phyloP scores from a whole-genome alignment of 2,797 vertebrate genomes.

The Fistularia tabacaria region DNA sequence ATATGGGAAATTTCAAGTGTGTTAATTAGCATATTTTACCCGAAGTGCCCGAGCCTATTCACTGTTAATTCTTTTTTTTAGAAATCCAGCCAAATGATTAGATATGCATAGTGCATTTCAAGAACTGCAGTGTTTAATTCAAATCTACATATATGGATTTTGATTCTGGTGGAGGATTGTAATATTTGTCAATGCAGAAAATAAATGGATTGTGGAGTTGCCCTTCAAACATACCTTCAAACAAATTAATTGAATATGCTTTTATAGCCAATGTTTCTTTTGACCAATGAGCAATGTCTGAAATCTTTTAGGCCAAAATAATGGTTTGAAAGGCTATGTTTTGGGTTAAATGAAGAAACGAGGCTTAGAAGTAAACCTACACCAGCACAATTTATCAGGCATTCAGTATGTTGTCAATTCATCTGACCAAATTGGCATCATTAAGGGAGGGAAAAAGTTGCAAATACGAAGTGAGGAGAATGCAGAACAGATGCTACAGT shows the following conservation, averaged over 20 bases:
- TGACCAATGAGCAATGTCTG: too few relatives aligned
- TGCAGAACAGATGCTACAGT: too few relatives aligned
- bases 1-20: conserved; percentile 77
- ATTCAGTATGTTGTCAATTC: too few relatives aligned
- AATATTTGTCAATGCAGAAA: conserved; percentile 3
- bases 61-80: conserved; percentile 44
- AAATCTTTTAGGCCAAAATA: too few relatives aligned
- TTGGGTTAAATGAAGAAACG: too few relatives aligned
- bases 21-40: conserved; percentile 80
- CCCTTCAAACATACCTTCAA: conserved; percentile 10
- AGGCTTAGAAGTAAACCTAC: too few relatives aligned
- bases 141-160: conserved; percentile 35
- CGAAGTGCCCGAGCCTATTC: conserved; percentile 64
- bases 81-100: conserved; percentile 70
- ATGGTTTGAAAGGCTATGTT: too few relatives aligned
- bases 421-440: too few relatives aligned
- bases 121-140: conserved; percentile 31
- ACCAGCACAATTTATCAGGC: too few relatives aligned
- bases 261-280: too few relatives aligned
- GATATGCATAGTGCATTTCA: conserved; percentile 61
- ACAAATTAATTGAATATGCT: conserved; percentile 4
- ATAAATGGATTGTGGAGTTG: conserved; percentile 7
- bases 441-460: too few relatives aligned
- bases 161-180: conserved; percentile 26
- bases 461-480: too few relatives aligned